phyloP scores from a whole-genome alignment of 2,797 vertebrate species.

The Cossypha caffra region DNA sequence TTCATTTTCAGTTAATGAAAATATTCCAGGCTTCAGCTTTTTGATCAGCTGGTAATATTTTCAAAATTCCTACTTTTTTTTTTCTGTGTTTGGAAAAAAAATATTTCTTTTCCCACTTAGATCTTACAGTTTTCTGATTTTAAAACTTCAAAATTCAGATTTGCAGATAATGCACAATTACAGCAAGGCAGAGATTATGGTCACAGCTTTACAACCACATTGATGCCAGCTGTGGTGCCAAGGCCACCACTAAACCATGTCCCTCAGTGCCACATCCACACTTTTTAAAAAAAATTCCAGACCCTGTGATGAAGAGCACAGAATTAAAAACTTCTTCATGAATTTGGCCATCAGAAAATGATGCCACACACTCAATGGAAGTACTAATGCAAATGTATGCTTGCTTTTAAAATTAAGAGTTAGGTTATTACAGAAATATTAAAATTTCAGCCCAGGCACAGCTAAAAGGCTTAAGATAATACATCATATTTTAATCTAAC shows the following conservation, averaged over 20 bases:
- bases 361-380: not conserved
- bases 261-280: not conserved
- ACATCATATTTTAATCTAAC: conserved; percentile 52
- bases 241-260: not conserved
- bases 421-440: not conserved
- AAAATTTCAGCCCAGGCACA: conserved; percentile 9
- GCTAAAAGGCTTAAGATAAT: conserved; percentile 60
- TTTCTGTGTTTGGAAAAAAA: not conserved
- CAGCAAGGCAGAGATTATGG: not conserved
- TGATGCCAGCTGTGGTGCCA: not conserved
- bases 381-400: not conserved
- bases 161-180: fast-evolving
- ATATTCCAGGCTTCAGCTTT: not conserved
- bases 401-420: conserved; percentile 40
- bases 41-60: not conserved
- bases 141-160: not conserved
- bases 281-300: not conserved
- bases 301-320: not conserved
- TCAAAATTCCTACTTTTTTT: not conserved
- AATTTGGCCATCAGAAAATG: not conserved
- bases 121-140: not conserved
- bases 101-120: not conserved
- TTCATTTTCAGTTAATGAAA: not conserved
- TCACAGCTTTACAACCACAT: not conserved
- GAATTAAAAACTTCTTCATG: not conserved